Evolutionary conservation across 2,113 vertebrate species (phyloP).

Genomic region (Phyllostomus hastatus): DNA sequence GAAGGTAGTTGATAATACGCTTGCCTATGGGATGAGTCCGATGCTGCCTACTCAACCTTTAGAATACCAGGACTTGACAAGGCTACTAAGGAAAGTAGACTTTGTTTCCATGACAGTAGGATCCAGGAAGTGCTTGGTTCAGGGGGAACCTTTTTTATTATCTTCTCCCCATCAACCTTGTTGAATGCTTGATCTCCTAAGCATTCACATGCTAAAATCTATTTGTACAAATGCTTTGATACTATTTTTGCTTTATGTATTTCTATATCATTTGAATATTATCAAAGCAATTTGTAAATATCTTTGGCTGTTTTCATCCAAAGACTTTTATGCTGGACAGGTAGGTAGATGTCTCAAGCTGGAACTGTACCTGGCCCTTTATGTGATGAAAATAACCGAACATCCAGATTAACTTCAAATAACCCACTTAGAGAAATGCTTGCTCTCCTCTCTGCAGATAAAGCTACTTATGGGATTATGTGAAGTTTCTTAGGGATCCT

Average conservation of each 20-base stretch:
- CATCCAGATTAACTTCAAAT: neutral
- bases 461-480: neutral
- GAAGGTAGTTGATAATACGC: neutral
- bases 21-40: neutral
- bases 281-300: neutral
- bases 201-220: neutral
- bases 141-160: neutral
- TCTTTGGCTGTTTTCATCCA: neutral
- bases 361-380: neutral
- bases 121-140: neutral
- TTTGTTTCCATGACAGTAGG: neutral
- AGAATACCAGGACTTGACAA: neutral
- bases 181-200: neutral
- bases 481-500: neutral
- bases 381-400: neutral
- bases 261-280: neutral
- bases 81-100: neutral
- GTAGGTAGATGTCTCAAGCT: neutral
- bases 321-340: neutral
- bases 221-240: neutral
- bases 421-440: neutral
- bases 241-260: neutral
- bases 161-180: neutral
- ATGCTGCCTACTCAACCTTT: neutral
- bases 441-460: neutral